A percentile compares a stretch with the other conserved stretches of the same genome.
These are phyloP conservation scores for Oxystoma pomonae DNA, from an alignment of 2,888 invertebrate genomes.

Conservation along the genomic window DNA sequence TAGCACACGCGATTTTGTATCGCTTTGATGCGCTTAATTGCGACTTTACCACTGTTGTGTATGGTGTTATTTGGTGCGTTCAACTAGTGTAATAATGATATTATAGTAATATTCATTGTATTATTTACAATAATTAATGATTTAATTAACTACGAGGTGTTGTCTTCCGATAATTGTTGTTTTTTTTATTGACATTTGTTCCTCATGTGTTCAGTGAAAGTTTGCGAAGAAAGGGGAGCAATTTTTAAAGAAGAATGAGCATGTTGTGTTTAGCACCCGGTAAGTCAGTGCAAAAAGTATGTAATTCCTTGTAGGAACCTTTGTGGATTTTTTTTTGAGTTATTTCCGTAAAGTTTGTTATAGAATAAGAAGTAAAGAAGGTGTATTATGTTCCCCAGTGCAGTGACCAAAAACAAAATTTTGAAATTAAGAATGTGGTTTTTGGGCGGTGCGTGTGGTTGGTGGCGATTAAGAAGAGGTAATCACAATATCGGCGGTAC, in stretches of 20 bases:
- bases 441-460: not conserved
- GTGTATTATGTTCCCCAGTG: too few species aligned
- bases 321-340: too few species aligned
- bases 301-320: too few species aligned
- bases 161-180: not conserved
- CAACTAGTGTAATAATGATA: not conserved
- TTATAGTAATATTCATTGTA: not conserved
- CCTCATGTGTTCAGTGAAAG: not conserved
- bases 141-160: not conserved
- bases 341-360: not conserved
- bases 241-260: not conserved
- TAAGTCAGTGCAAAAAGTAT: too few species aligned
- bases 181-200: not conserved
- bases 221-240: not conserved
- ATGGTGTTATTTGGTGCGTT: not conserved
- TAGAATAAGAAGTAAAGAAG: too few species aligned
- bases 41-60: not conserved
- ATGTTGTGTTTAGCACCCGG: not conserved
- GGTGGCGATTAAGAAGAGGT: not conserved
- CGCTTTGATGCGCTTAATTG: not conserved
- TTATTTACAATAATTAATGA: not conserved
- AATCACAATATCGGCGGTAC: too few species aligned
- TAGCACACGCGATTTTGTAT: not conserved
- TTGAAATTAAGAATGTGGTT: not conserved
- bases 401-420: too few species aligned